phyloP scores from a whole-genome alignment of 37 sponge, comb jelly and placozoan genomes.

The Oopsacas minuta region DNA sequence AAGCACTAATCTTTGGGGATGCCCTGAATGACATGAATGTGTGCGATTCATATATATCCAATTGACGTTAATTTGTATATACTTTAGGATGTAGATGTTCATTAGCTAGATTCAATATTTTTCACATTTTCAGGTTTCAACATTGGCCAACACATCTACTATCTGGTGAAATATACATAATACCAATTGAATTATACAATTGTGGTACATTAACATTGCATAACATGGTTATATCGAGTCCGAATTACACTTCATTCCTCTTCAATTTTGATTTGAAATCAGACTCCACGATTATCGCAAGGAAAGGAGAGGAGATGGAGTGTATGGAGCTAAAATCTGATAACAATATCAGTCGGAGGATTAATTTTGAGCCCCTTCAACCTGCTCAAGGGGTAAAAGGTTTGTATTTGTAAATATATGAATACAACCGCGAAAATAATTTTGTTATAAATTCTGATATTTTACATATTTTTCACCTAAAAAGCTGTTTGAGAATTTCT shows the following conservation, averaged over 20 bases:
- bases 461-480: too few relatives aligned
- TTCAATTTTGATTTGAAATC: not conserved
- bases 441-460: too few relatives aligned
- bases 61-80: not conserved
- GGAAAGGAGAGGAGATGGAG: not conserved
- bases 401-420: too few relatives aligned
- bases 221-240: not conserved
- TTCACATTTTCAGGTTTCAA: not conserved
- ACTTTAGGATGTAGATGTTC: not conserved
- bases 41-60: too few relatives aligned
- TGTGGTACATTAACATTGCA: not conserved
- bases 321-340: not conserved
- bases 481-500: too few relatives aligned
- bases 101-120: not conserved
- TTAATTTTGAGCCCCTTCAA: not conserved
- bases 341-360: not conserved
- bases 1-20: too few relatives aligned
- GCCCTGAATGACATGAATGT: too few relatives aligned
- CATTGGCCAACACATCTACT: slow-evolving; percentile 13
- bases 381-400: not conserved
- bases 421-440: too few relatives aligned
- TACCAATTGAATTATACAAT: slow-evolving; percentile 5
- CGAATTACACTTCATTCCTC: not conserved
- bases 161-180: slow-evolving; percentile 1
- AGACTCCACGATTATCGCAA: not conserved